Percentiles rank a stretch among this genome's conserved stretches.
These are phyloP conservation scores for Abrostola triplasia DNA, from an alignment of 2,888 invertebrate species.

Conservation along the genomic window DNA sequence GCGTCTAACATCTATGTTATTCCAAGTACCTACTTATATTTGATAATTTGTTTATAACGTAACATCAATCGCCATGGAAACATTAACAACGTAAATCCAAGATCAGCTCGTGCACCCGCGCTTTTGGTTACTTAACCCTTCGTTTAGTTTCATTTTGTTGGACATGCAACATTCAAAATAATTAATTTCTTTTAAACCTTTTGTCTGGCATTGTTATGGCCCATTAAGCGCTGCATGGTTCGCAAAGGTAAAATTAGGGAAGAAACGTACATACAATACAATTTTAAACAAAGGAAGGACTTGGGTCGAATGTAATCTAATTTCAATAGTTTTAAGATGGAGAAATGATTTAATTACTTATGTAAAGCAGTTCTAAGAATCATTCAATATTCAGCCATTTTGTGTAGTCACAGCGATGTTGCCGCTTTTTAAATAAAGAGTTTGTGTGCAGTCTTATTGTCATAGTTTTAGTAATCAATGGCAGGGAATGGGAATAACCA, in stretches of 20 bases:
- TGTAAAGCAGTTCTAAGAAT: no score
- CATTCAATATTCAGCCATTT: no score
- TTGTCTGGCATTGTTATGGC: conserved; percentile 49
- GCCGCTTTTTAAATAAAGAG: not conserved
- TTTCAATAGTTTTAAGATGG: not conserved
- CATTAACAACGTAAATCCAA: conserved; percentile 15
- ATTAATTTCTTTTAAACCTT: conserved; percentile 35
- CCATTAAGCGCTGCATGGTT: conserved; percentile 48
- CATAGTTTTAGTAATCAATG: conserved; percentile 50
- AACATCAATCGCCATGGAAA: conserved; percentile 13
- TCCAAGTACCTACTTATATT: conserved; percentile 10
- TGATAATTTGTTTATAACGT: not conserved
- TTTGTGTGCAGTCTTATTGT: conserved; percentile 3
- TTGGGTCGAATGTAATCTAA: conserved; percentile 1
- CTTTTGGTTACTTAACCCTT: conserved; percentile 33
- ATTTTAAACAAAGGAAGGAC: conserved; percentile 28
- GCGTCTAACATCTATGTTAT: no score
- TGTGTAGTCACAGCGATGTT: not conserved
- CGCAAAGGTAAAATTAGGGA: conserved; percentile 30
- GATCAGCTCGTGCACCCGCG: conserved; percentile 29
- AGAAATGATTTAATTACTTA: no score
- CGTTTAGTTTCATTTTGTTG: conserved; percentile 32
- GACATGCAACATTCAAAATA: conserved; percentile 20
- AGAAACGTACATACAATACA: conserved; percentile 15
- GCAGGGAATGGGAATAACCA: conserved; percentile 59